Conservation (phyloP, 2,888 invertebrate genomes). For the Ctenicera cuprea region DNA sequence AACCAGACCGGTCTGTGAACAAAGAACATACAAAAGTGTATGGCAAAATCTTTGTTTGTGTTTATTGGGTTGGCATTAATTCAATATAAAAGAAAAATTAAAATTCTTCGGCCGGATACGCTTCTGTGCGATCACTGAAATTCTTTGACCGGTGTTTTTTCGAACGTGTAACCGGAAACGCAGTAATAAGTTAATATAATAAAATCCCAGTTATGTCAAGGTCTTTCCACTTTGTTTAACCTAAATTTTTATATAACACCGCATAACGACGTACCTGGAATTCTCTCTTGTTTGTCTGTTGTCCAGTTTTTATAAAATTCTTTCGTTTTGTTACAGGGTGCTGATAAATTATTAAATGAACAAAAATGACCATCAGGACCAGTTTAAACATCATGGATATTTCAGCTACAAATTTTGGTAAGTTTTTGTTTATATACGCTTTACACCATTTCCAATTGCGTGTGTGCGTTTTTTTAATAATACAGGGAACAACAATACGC, state of each 20-base stretch:
- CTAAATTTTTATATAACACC: slow-evolving; percentile 6
- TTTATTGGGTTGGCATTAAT: too few species aligned
- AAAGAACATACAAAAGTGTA: too few species aligned
- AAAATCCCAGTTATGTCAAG: neutral
- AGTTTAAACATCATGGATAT: neutral
- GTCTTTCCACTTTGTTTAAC: slow-evolving; percentile 7
- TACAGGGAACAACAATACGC: too few species aligned
- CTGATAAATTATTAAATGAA: slow-evolving; percentile 15
- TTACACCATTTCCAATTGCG: too few species aligned
- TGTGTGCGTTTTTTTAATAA: too few species aligned
- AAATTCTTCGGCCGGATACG: too few species aligned
- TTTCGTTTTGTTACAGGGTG: slow-evolving; percentile 22
- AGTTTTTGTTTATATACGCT: neutral
- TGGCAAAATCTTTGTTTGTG: too few species aligned
- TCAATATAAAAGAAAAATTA: too few species aligned
- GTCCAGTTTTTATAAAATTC: too few species aligned
- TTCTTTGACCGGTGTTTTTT: neutral
- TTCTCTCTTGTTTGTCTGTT: too few species aligned
- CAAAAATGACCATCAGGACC: neutral
- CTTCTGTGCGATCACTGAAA: too few species aligned
- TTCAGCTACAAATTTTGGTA: slow-evolving; percentile 4
- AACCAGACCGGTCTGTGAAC: too few species aligned
- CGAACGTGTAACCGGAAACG: slow-evolving; percentile 2
- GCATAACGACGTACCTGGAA: neutral
- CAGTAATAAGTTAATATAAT: slow-evolving; percentile 4